phyloP scores from a whole-genome alignment of 2,797 vertebrate genomes.

The Tauraco hartlaubi region DNA sequence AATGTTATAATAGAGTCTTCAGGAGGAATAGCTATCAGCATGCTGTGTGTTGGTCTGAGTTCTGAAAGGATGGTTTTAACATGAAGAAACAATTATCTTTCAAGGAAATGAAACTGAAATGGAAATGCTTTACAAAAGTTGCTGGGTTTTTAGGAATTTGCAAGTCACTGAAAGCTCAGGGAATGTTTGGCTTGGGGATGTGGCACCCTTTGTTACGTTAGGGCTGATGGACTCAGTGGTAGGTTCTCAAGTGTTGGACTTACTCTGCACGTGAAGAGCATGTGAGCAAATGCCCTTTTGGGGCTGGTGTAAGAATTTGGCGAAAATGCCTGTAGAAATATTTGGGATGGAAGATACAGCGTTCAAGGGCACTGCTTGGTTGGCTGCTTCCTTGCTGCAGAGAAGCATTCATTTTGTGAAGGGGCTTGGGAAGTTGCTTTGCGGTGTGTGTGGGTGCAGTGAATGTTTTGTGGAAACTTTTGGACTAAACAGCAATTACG shows the following conservation, averaged over 20 bases:
- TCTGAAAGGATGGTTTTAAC: not conserved
- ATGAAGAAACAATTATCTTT: not conserved
- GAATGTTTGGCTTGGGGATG: not conserved
- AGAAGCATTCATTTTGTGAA: rapidly evolving
- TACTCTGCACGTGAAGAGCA: not conserved
- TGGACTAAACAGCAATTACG: not conserved
- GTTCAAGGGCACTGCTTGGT: not conserved
- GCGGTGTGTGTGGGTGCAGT: not conserved
- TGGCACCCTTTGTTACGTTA: not conserved
- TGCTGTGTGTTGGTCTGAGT: not conserved
- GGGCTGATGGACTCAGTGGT: not conserved
- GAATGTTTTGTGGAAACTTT: not conserved
- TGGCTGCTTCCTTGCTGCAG: not conserved
- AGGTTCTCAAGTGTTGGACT: not conserved
- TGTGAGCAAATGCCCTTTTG: not conserved
- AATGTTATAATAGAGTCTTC: not conserved
- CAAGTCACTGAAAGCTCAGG: rapidly evolving
- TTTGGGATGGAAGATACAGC: not conserved
- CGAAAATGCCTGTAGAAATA: not conserved
- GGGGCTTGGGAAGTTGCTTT: not conserved
- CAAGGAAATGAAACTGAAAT: not conserved
- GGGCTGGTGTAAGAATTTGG: not conserved
- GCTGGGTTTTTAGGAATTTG: not conserved
- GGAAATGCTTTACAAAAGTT: not conserved
- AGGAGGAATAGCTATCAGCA: not conserved